Base-by-base conservation (phyloP, 2,113 vertebrate genomes). In the Nothocercus nigrocapillus region DNA sequence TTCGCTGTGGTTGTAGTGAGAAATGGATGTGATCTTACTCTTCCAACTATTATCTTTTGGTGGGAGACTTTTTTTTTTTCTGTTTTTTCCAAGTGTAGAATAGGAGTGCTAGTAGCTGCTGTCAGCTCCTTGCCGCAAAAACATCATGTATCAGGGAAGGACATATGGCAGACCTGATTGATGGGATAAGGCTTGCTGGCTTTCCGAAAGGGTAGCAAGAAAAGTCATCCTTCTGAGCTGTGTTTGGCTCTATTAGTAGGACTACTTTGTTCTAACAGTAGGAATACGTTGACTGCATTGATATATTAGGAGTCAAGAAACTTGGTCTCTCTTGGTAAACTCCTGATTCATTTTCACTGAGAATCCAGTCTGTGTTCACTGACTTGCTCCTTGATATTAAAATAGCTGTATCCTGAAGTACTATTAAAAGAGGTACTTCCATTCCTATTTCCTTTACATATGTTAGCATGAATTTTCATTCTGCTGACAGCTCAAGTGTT, bases 391-490 rank as follows among this genome's bases (percentile, higher is more conserved):
- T 82, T 69, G 67, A 24, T 89, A 82, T 63, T 85, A 0, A 58
- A 44, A 85, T 8, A 54, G 27, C 70, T 77, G 22, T 24, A 56
- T 93, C 85, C 85, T 4, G 0, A 27, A 32, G 45, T 45, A 38
- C 53, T 89, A 88, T 49, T 88, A 85, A 28, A 42, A 89, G 89
- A 85, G 78, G 25, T 25, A 7, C 73, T 61, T 91, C 42, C 75
- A 20, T 25, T 89, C 32, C 38, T n/a, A n/a, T 73, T 82, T 92
- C 89, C 67, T 75, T 85, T n/a, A 5, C 44, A 34, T 32, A 1
- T 38, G 21, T 74, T 47, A 64, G 58, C 1, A 2, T 24, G 59
- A 19, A 47, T 2, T 32, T 34, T 72, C 0, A 0, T 32, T 89
- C 16, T 58, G 47, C 82, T 27, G 82, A 11, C 32, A 56, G 74